Conservation (phyloP, 2,113 vertebrate genomes). For the Eulemur macaco region DNA sequence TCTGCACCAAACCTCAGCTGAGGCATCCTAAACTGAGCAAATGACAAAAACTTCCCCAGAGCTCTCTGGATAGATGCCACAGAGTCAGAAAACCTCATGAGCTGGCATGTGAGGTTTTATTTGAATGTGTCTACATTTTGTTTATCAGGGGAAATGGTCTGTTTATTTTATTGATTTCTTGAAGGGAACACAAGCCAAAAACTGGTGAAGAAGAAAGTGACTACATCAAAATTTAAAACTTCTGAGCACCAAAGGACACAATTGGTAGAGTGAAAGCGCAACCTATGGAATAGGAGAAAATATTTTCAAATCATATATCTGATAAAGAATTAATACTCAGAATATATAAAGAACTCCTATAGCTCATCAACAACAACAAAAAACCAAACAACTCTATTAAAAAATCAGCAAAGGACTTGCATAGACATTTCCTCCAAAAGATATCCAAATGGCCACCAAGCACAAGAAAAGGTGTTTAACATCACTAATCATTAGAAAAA, state of each 20-base stretch:
- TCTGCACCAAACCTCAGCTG: not conserved
- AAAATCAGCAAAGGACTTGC: not conserved
- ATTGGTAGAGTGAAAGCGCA: not conserved
- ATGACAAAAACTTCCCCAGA: not conserved
- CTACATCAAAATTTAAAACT: not conserved
- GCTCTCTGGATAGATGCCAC: not conserved
- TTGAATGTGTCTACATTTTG: not conserved
- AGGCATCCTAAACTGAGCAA: not conserved
- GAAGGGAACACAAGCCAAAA: not conserved
- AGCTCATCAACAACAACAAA: not conserved
- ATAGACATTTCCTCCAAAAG: not conserved
- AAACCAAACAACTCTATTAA: not conserved
- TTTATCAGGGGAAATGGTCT: not conserved
- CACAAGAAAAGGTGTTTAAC: not conserved
- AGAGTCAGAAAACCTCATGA: not conserved
- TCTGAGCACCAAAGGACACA: not conserved
- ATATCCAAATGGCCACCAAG: not conserved
- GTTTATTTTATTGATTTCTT: conserved; percentile 13
- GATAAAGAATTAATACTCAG: not conserved
- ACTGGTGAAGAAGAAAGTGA: not conserved
- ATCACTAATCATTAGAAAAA: not conserved
- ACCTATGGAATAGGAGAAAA: not conserved
- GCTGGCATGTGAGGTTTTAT: not conserved
- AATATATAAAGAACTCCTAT: not conserved
- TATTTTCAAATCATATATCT: not conserved